Evolutionary conservation across 1,140 invertebrate genomes (phyloP), one percentile per base, ranked within the genome.

Genomic region (Tribolium madens): DNA sequence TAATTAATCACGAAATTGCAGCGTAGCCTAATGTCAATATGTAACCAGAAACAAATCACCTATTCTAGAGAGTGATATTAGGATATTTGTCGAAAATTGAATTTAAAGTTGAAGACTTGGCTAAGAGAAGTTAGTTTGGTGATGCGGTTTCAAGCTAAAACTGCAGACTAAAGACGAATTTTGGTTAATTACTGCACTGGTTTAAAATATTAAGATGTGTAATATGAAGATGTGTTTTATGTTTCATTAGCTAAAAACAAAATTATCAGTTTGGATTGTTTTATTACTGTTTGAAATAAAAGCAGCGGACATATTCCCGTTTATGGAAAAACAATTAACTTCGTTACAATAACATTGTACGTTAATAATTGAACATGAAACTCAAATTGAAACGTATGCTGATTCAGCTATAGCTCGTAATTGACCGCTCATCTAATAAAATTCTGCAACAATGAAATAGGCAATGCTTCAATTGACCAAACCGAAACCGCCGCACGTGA

Each of bases 371-470:
- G 57, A 64, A 64, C 57, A 33, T 64, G 57, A 64, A 64, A 64
- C 57, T 64, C 57, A 64, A 64, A 64, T 64, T 64, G 57, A 64
- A 64, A 64, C 57, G 57, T 64, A 64, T 64, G 57, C 57, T 64
- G 57, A 64, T 64, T 64, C 57, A 64, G 57, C 57, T 64, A 64
- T 64, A 64, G 57, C 26, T 64, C 57, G 57, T 64, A 64, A 64
- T 64, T 64, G 57, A 64, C 57, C 57, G 57, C 57, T 64, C 57
- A 64, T 64, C 57, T 64, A 64, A 33, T 64, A 64, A 64, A 64
- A 64, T 64, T 64, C 57, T 64, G 57, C 57, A 64, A 26, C 57
- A 64, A 64, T 64, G 57, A 64, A 64, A 64, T 64, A 64, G 57
- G 57, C 57, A 64, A 64, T 64, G 57, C 57, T 64, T 64, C 57